A percentile compares a stretch with the other conserved stretches of the same genome.
phyloP scores from a whole-genome alignment of 2,888 invertebrate species.

The Aspidiotus destructor region DNA sequence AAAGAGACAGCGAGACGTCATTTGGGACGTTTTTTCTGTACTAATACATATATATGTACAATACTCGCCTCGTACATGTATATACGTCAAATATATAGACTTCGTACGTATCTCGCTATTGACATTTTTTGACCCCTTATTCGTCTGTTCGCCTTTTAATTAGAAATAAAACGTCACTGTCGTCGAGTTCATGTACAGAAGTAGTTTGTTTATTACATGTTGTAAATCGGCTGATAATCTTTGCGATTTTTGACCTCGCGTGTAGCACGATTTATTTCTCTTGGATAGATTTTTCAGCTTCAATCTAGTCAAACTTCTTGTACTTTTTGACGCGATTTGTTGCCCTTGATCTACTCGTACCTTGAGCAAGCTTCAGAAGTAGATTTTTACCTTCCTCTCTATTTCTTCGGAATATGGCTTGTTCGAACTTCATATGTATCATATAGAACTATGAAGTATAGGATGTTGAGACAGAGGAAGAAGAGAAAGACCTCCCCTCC shows the following conservation, averaged over 20 bases:
- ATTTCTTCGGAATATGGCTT: too few relatives aligned
- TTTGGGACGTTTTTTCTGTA: conserved; percentile 10
- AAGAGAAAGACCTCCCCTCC: too few relatives aligned
- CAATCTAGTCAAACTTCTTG: not conserved
- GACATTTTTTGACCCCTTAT: conserved; percentile 13
- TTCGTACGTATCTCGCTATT: not conserved
- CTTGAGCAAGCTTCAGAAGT: too few relatives aligned
- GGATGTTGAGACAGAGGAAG: too few relatives aligned
- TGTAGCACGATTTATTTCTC: not conserved
- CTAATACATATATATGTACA: not conserved
- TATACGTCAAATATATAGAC: too few relatives aligned
- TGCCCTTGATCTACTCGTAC: too few relatives aligned
- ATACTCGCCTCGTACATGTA: not conserved
- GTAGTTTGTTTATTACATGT: not conserved
- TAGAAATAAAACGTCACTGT: conserved; percentile 12
- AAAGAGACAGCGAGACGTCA: not conserved
- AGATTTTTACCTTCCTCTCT: too few relatives aligned
- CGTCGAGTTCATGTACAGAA: not conserved
- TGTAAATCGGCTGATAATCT: conserved; percentile 3
- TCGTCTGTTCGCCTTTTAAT: conserved; percentile 12
- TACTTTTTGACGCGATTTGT: too few relatives aligned
- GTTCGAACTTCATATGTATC: too few relatives aligned
- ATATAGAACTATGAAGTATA: too few relatives aligned
- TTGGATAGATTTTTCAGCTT: too few relatives aligned
- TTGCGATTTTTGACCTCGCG: not conserved